These are phyloP conservation scores for Stratiomys singularior DNA, from an alignment of 2,888 invertebrate species.

Conservation along the genomic window DNA sequence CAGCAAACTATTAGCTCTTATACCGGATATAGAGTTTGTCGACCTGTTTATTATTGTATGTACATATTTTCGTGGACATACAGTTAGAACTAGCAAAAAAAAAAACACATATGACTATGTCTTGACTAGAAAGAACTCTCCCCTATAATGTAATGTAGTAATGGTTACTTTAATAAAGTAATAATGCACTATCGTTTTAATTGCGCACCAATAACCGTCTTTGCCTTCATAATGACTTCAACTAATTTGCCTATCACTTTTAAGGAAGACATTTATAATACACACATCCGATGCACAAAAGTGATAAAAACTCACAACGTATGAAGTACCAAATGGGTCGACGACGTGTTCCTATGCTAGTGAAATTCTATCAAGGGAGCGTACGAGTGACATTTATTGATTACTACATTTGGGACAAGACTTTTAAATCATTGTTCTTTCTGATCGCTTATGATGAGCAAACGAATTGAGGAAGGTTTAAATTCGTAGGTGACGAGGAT, in stretches of 20 bases:
- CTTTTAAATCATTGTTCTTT: too few relatives aligned
- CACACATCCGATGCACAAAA: not conserved
- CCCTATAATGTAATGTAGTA: not conserved
- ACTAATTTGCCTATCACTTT: conserved; percentile 19
- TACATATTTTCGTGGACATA: conserved; percentile 3
- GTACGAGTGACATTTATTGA: too few relatives aligned
- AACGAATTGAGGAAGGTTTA: too few relatives aligned
- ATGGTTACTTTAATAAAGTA: not conserved
- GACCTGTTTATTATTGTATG: conserved; percentile 35
- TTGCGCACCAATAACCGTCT: not conserved
- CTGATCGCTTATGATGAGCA: too few relatives aligned
- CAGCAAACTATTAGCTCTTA: conserved; percentile 20
- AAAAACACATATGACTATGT: too few relatives aligned
- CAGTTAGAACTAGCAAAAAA: not conserved
- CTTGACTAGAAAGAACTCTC: too few relatives aligned
- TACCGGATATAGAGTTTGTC: conserved; percentile 46
- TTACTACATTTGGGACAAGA: too few relatives aligned
- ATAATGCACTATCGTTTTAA: not conserved
- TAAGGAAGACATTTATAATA: not conserved
- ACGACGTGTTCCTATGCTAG: too few relatives aligned
- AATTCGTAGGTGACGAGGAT: too few relatives aligned
- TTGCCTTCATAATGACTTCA: conserved; percentile 33
- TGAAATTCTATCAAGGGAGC: too few relatives aligned
- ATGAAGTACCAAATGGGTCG: too few relatives aligned
- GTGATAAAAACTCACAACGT: not conserved